Conservation (phyloP, 2,113 vertebrate genomes). For the Plectropomus leopardus region DNA sequence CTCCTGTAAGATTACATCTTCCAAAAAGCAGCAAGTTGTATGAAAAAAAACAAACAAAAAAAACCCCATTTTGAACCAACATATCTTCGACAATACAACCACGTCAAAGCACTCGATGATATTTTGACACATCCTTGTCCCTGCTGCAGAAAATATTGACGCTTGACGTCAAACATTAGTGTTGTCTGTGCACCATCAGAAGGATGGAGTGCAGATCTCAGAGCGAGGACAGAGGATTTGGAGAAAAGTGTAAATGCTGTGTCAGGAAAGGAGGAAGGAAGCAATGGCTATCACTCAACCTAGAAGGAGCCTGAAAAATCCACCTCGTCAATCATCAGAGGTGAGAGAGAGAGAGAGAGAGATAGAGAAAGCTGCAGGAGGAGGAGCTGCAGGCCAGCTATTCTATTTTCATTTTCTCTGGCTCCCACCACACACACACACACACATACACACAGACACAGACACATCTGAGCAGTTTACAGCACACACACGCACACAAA, state of each 20-base stretch:
- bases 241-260: slow-evolving; percentile 14
- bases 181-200: background rate
- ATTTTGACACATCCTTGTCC: background rate
- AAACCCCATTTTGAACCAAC: background rate
- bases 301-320: slow-evolving; percentile 6
- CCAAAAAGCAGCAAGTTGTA: slow-evolving; percentile 15
- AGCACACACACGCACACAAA: slow-evolving; percentile 21
- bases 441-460: slow-evolving; percentile 24
- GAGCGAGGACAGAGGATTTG: background rate
- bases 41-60: background rate
- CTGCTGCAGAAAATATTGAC: slow-evolving; percentile 9
- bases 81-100: background rate
- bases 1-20: slow-evolving; percentile 26
- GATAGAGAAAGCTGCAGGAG: too few species aligned
- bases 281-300: slow-evolving; percentile 28
- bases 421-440: slow-evolving; percentile 16
- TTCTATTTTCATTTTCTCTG: slow-evolving; percentile 45
- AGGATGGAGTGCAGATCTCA: background rate
- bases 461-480: slow-evolving; percentile 3
- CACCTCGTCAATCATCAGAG: slow-evolving; percentile 47
- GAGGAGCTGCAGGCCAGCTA: slow-evolving; percentile 32
- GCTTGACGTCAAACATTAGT: background rate
- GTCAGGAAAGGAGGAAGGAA: slow-evolving; percentile 4
- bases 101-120: background rate
- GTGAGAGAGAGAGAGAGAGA: too few species aligned